Evolutionary conservation across 2,888 invertebrate genomes (phyloP), one percentile per base, ranked within the genome.

Genomic region (Argyresthia goedartella): DNA sequence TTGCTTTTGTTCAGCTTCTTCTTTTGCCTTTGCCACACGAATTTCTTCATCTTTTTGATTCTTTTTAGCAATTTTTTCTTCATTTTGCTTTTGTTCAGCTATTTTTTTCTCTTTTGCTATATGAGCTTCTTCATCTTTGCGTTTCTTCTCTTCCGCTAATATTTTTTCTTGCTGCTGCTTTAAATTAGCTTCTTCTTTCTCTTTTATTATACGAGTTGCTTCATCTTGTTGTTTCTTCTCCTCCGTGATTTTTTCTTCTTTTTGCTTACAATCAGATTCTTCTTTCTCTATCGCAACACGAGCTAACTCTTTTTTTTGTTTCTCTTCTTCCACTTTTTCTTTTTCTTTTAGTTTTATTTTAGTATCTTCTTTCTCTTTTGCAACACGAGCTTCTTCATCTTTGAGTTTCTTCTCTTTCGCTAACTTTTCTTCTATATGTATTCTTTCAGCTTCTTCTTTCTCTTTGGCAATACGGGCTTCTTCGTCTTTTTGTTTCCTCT

Each of bases 11-110:
- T 60, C 48, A 56, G 57, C 41, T 52, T 57, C 48, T 56, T 56
- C 46, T 65, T 48, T 25, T n/a, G n/a, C 10, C 42, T n/a, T 36
- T 52, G 39, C 15, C 49, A 13, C 15, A 53, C 51, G 3, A 36
- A 15, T 11, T 16, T 51, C 36, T 14, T 25, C 25, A 4, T 25
- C 51, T 56, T n/a, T 49, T 35, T 39, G 53, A 53, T 44, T 51
- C n/a, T 35, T 14, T 52, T 54, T 48, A n/a, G 54, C 50, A 34
- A 35, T 51, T 35, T 41, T 3, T 10, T 14, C 4, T 52, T 57
- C 55, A 25, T 57, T 53, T 52, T 65, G 57, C 43, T 64, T 59
- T 34, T 59, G 56, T 51, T 64, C 54, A 16, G 53, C n/a, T n/a
- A n/a, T n/a, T 47, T 48, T 16, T 42, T 52, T 36, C 9, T 41